Percentiles rank a stretch among this genome's conserved stretches.
Conservation (phyloP, 2,113 vertebrate genomes). For the Bettongia penicillata region DNA sequence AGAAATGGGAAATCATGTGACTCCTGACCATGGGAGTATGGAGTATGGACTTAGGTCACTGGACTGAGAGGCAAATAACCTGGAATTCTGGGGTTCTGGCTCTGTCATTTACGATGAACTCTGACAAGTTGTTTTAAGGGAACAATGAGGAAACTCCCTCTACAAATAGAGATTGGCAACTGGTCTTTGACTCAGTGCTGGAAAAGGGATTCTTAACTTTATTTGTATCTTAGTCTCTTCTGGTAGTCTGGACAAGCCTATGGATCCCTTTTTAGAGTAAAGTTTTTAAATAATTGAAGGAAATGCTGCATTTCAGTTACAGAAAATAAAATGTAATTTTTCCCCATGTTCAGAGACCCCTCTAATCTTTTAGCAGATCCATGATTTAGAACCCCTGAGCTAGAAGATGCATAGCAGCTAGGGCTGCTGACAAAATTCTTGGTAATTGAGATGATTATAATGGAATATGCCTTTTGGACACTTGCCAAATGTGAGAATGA, state of each 20-base stretch:
- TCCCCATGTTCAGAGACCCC: background rate
- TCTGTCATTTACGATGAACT: background rate
- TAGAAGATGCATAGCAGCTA: background rate
- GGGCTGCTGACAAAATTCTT: background rate
- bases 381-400: background rate
- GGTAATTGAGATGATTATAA: background rate
- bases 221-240: background rate
- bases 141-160: background rate
- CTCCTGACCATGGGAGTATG: background rate
- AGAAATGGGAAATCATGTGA: background rate
- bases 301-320: background rate
- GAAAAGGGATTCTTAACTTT: background rate
- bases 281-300: background rate
- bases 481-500: background rate
- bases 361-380: background rate
- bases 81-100: background rate
- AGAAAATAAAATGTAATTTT: background rate
- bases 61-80: background rate
- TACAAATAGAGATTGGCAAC: background rate
- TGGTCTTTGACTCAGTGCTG: background rate
- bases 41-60: background rate
- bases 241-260: background rate
- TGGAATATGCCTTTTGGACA: background rate
- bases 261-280: background rate
- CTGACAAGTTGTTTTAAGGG: background rate